phyloP scores from a whole-genome alignment of 2,888 invertebrate species.

The Maniola hyperantus region DNA sequence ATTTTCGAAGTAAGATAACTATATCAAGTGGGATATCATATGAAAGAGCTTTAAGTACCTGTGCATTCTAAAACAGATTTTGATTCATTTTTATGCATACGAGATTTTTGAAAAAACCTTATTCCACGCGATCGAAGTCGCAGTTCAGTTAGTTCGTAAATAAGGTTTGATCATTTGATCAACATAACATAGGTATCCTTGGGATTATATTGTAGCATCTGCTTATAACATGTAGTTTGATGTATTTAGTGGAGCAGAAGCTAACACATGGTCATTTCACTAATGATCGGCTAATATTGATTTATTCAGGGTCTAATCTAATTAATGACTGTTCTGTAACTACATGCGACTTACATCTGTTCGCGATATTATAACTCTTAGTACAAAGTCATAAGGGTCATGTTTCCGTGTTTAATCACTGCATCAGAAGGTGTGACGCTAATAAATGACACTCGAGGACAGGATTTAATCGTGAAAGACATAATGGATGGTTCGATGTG shows the following conservation, averaged over 20 bases:
- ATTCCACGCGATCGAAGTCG: too few relatives aligned
- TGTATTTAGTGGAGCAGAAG: constrained; percentile 1
- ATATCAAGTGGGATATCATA: too few relatives aligned
- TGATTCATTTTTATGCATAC: too few relatives aligned
- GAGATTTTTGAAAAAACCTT: too few relatives aligned
- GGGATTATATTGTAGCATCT: neutral
- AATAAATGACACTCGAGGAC: constrained; percentile 72
- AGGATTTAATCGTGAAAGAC: constrained; percentile 72
- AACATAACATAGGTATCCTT: too few relatives aligned
- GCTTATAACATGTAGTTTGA: neutral
- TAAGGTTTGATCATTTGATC: too few relatives aligned
- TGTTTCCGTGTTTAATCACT: neutral
- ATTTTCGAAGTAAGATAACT: too few relatives aligned
- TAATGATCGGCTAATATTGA: constrained; percentile 56
- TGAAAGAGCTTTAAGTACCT: too few relatives aligned
- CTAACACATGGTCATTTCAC: constrained; percentile 49
- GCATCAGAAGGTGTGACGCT: constrained; percentile 53
- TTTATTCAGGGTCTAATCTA: constrained; percentile 65
- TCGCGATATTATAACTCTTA: neutral
- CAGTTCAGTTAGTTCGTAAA: too few relatives aligned
- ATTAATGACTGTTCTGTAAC: constrained; percentile 68
- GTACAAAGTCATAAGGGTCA: neutral
- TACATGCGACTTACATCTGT: neutral
- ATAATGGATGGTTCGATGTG: constrained; percentile 69
- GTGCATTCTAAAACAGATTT: too few relatives aligned